Base-by-base conservation (phyloP, 2,888 invertebrate genomes). In the Nyleta sp. region DNA sequence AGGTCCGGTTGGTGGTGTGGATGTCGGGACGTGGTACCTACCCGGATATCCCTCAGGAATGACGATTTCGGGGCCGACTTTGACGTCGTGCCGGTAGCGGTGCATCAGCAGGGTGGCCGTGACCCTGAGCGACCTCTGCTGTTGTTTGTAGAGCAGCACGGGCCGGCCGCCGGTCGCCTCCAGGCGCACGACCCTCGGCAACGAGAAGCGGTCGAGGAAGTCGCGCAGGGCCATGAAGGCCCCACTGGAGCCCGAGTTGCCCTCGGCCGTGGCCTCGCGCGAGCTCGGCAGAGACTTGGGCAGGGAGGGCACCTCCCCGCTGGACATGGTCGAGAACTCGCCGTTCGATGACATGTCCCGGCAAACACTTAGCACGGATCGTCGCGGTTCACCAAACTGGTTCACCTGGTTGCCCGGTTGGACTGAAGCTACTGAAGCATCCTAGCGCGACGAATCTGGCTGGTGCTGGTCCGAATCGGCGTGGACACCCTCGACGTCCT, bases 31-130 rank as follows among this genome's bases (percentile, higher is more conserved):
- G 20, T 10, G 24, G 20, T 64, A 87, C 90, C 89, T 70, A 92
- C 92, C 92, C 76, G 91, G 90, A 85, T 92, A 92, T 74, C 91
- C 91, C 80, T 92, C 92, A 17, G 92, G 92, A 62, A 92, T 91
- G 80, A 92, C 91, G 70, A 91, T 89, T 78, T 91, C 91, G 46
- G 91, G 91, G 40, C 92, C 92, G 50, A 92, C 91, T 84, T 92
- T 92, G 78, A 91, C 90, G 75, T 91, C 91, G 62, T 91, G 89
- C 42, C 91, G 91, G 77, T 91, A 91, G 67, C 91, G 91, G 86
- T 91, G 91, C 85, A 92, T 91, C 18, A 92, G 86, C 42, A 92
- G 84, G 10, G 89, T 89, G 6, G 90, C 90, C 15, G 90, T 90
- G 68, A 90, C 89, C 80, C 90, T 82, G 8, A 90, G 83, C 35